Conservation (phyloP, 2,797 vertebrate species). For the Danio jaintianensis region DNA sequence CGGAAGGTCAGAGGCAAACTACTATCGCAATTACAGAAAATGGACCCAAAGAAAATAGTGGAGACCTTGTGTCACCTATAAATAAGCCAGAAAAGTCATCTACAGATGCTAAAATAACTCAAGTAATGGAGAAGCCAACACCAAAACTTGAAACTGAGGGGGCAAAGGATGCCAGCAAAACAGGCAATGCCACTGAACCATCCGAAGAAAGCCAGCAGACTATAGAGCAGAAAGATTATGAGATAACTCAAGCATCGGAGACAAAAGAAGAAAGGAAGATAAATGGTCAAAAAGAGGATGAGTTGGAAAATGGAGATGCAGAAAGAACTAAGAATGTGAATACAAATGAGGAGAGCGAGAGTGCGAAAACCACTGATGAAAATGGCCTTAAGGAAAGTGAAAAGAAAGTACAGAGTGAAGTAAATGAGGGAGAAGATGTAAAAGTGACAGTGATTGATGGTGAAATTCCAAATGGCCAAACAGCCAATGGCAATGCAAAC, state of each 20-base stretch:
- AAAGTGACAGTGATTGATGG: constrained; percentile 83
- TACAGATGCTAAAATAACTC: constrained; percentile 28
- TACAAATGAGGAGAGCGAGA: constrained; percentile 68
- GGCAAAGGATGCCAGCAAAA: constrained; percentile 42
- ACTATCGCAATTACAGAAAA: constrained; percentile 64
- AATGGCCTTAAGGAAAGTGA: constrained; percentile 52
- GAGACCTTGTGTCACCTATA: constrained; percentile 24
- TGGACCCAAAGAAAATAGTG: constrained; percentile 59
- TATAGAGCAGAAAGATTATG: constrained; percentile 58
- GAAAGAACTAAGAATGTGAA: constrained; percentile 65
- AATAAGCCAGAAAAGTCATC: constrained; percentile 30
- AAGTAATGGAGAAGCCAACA: constrained; percentile 26
- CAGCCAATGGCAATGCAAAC: constrained; percentile 80
- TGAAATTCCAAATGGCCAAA: constrained; percentile 65
- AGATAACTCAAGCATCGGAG: constrained; percentile 43
- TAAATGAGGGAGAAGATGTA: constrained; percentile 66
- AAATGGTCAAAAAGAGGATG: constrained; percentile 56
- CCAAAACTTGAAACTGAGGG: constrained; percentile 35
- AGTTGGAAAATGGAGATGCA: constrained; percentile 55
- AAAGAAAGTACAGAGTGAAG: constrained; percentile 65
- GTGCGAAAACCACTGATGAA: constrained; percentile 62
- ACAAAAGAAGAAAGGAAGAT: constrained; percentile 53
- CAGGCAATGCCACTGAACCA: constrained; percentile 55
- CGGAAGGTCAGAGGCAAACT: constrained; percentile 62
- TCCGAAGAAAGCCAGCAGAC: constrained; percentile 58